A percentile compares a stretch with the other conserved stretches of the same genome.
Evolutionary conservation across 2,888 invertebrate genomes (phyloP).

Genomic region (Sialis fuliginosa): DNA sequence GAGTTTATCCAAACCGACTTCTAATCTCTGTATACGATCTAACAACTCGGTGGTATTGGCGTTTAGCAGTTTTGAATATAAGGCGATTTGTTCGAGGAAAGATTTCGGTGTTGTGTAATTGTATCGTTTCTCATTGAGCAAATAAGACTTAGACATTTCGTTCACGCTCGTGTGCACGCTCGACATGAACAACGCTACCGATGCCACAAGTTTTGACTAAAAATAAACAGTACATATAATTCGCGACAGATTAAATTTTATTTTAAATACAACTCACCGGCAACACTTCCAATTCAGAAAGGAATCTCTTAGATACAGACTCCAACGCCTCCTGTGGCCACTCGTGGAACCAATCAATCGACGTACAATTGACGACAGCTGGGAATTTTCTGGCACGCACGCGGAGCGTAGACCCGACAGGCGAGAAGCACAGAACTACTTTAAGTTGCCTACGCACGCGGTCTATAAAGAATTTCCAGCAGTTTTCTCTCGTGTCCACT

Average conservation of each 20-base stretch:
- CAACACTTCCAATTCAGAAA: conserved; percentile 56
- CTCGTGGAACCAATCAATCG: conserved; percentile 93
- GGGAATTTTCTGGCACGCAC: conserved; percentile 84
- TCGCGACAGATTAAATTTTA: neutral
- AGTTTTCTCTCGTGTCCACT: conserved; percentile 76
- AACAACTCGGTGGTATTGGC: conserved; percentile 51
- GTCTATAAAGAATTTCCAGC: conserved; percentile 90
- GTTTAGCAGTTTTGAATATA: conserved; percentile 54
- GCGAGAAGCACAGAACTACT: conserved; percentile 84
- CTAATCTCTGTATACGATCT: conserved; percentile 59
- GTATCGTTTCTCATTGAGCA: conserved; percentile 71
- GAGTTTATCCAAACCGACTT: conserved; percentile 76
- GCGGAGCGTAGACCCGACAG: conserved; percentile 77
- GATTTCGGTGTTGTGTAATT: conserved; percentile 96
- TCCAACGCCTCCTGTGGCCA: conserved; percentile 86
- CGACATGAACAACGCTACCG: conserved; percentile 78
- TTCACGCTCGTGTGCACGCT: conserved; percentile 79
- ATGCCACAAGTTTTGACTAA: conserved; percentile 35
- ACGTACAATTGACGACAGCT: conserved; percentile 79
- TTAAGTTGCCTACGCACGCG: conserved; percentile 61
- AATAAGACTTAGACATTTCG: conserved; percentile 61
- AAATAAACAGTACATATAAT: conserved; percentile 9
- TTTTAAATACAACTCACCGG: conserved; percentile 28
- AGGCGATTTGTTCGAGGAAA: conserved; percentile 78
- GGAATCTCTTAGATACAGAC: conserved; percentile 72